These are phyloP conservation scores for Nanorana parkeri DNA, from an alignment of 2,113 vertebrate species.

Conservation along the genomic window DNA sequence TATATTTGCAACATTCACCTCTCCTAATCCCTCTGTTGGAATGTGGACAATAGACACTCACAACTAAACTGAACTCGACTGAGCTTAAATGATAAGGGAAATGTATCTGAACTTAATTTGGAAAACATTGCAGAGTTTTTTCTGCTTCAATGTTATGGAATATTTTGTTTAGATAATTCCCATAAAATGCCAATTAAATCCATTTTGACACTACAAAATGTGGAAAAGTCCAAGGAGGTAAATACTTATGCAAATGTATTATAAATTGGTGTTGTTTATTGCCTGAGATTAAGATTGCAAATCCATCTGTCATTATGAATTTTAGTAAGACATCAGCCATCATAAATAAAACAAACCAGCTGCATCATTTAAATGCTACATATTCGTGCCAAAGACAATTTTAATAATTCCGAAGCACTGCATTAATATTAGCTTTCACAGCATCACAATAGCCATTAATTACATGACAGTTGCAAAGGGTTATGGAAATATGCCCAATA, in stretches of 20 bases:
- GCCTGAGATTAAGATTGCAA: neutral
- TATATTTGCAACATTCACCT: too few relatives aligned
- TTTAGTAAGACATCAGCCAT: neutral
- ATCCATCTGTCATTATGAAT: neutral
- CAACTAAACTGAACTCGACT: too few relatives aligned
- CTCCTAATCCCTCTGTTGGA: too few relatives aligned
- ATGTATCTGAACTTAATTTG: neutral
- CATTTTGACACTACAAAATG: neutral
- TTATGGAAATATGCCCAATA: conserved; percentile 18
- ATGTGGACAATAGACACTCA: too few relatives aligned
- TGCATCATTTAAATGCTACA: conserved; percentile 4
- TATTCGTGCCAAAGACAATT: neutral
- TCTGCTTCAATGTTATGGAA: neutral
- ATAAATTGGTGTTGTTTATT: neutral
- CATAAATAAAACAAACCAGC: conserved; percentile 4
- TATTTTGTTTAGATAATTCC: too few relatives aligned
- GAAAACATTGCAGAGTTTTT: neutral
- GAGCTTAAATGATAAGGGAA: neutral
- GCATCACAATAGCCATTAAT: conserved; percentile 13
- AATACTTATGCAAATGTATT: neutral
- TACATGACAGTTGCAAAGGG: conserved; percentile 21
- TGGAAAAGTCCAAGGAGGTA: neutral
- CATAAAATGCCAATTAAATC: too few relatives aligned
- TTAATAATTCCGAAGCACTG: conserved; percentile 7
- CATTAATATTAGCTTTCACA: conserved; percentile 9